Conservation (phyloP, 2,888 invertebrate species). For the Heliconius charithonia region DNA sequence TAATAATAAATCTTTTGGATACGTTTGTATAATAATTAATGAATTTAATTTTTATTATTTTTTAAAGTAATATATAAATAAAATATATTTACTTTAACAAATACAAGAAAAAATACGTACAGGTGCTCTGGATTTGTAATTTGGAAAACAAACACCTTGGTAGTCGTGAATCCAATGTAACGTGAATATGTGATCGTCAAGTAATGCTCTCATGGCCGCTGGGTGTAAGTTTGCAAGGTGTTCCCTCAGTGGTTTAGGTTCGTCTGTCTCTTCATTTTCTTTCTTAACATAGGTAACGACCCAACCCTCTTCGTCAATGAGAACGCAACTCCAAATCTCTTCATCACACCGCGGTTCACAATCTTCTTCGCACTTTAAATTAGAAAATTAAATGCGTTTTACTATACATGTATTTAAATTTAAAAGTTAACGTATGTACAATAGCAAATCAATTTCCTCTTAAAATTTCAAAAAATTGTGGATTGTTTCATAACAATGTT, state of each 20-base stretch:
- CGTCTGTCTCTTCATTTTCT: constrained; percentile 51
- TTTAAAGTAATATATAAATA: not conserved
- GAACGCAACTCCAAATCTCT: constrained; percentile 67
- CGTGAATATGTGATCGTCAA: constrained; percentile 65
- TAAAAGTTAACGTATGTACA: not conserved
- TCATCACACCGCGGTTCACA: constrained; percentile 69
- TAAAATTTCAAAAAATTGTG: no score
- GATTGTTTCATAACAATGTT: no score
- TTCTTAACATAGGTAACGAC: constrained; percentile 62
- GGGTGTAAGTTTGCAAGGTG: constrained; percentile 69
- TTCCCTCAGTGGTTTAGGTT: constrained; percentile 58
- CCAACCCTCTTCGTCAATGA: constrained; percentile 78
- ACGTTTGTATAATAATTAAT: no score
- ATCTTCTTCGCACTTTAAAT: constrained; percentile 58
- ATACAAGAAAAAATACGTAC: constrained; percentile 54
- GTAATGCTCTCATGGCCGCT: constrained; percentile 66
- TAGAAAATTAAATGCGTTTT: constrained; percentile 8
- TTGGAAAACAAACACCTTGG: constrained; percentile 72
- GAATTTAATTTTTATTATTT: no score
- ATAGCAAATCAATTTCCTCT: not conserved
- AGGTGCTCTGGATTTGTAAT: constrained; percentile 51
- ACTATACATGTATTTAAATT: not conserved
- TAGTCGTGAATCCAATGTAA: constrained; percentile 76
- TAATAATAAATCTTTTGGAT: not conserved
- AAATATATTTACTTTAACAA: not conserved